phyloP scores from a whole-genome alignment of 2,888 invertebrate species.

The Bruchidius siliquastri region DNA sequence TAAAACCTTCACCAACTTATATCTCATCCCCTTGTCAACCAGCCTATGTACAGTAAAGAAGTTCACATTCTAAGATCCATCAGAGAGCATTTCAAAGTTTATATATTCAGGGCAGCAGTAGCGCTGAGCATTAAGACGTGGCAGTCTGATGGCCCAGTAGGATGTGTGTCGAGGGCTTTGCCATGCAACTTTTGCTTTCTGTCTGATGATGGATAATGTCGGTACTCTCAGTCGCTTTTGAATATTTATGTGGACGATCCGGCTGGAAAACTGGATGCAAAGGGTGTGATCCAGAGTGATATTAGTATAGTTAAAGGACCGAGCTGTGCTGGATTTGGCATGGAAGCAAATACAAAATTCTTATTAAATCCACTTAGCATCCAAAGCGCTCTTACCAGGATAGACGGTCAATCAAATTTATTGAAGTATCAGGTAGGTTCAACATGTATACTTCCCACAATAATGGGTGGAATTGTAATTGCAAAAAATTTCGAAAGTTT shows the following conservation, averaged over 20 bases:
- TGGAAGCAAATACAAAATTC: too few species aligned
- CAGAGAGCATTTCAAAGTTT: constrained; percentile 36
- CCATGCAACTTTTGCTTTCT: constrained; percentile 26
- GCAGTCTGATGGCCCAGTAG: constrained; percentile 34
- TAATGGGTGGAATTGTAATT: too few species aligned
- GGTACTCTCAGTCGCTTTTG: not conserved
- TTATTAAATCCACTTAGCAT: too few species aligned
- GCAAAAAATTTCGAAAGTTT: too few species aligned
- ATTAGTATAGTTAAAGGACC: too few species aligned
- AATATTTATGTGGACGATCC: not conserved
- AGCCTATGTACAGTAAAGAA: not conserved
- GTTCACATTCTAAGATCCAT: constrained; percentile 24
- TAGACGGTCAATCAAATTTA: too few species aligned
- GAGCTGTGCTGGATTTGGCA: too few species aligned
- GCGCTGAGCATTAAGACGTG: constrained; percentile 40
- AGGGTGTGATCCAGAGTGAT: not conserved
- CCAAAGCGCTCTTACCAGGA: too few species aligned
- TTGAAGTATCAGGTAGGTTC: too few species aligned
- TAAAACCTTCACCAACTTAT: too few species aligned
- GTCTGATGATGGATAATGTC: not conserved
- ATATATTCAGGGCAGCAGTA: constrained; percentile 44
- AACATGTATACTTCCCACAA: too few species aligned
- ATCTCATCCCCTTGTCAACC: not conserved
- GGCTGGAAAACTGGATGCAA: not conserved
- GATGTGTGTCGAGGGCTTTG: constrained; percentile 37